A percentile compares a stretch with the other conserved stretches of the same genome.
Evolutionary conservation across 1,140 invertebrate species (phyloP).

Genomic region (Drosophila tropicalis): DNA sequence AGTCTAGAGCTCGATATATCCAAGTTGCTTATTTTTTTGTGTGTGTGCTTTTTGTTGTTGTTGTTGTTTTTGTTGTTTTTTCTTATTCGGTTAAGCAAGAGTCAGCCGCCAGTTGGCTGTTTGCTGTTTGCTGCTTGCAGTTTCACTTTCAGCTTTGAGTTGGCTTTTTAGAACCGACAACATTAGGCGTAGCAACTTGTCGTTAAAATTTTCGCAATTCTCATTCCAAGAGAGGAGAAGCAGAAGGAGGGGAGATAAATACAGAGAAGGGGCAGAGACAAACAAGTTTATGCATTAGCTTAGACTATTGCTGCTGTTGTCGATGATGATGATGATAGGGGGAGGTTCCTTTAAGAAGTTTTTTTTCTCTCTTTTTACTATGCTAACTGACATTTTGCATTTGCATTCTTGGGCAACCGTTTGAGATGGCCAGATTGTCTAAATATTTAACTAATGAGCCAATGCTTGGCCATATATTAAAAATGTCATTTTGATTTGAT

Average conservation of each 20-base stretch:
- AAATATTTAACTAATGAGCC: constrained; percentile 36
- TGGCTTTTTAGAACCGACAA: constrained; percentile 61
- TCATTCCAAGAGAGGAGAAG: constrained; percentile 30
- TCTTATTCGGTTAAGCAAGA: constrained; percentile 60
- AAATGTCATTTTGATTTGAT: neutral
- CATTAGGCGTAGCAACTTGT: constrained; percentile 39
- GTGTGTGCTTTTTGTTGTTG: constrained; percentile 13
- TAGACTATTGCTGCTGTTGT: constrained; percentile 10
- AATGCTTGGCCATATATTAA: neutral
- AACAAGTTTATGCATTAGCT: constrained; percentile 64
- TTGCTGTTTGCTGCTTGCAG: constrained; percentile 58
- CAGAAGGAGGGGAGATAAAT: neutral
- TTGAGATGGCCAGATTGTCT: constrained; percentile 6
- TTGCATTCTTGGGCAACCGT: constrained; percentile 24
- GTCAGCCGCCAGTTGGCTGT: constrained; percentile 30
- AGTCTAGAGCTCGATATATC: constrained; percentile 18
- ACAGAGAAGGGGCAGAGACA: constrained; percentile 12
- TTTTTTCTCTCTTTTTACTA: too few relatives aligned
- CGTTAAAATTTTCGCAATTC: constrained; percentile 76
- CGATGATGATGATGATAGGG: constrained; percentile 27
- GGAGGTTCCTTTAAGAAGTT: constrained; percentile 25
- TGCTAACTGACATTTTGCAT: constrained; percentile 35
- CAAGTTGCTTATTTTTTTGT: neutral
- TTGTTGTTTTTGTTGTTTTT: constrained; percentile 27
- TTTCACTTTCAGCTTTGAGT: constrained; percentile 70